A percentile compares a stretch with the other conserved stretches of the same genome.
Evolutionary conservation across 1,140 invertebrate species (phyloP).

Genomic region (Aphaenogaster ashmeadi): DNA sequence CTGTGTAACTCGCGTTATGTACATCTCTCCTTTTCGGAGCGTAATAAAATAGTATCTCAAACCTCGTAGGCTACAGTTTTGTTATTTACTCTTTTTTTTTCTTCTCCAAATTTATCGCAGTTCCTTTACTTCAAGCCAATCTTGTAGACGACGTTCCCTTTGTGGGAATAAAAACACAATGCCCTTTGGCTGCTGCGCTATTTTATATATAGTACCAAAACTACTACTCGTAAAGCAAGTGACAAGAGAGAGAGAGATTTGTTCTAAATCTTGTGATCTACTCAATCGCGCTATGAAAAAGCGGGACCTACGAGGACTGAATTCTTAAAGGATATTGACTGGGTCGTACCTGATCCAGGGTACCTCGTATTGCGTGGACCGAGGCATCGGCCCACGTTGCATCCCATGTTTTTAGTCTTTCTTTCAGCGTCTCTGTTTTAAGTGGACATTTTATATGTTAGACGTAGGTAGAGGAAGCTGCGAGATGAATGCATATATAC

Average conservation of each 20-base stretch:
- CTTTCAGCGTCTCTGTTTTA: slow-evolving; percentile 86
- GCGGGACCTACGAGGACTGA: slow-evolving; percentile 82
- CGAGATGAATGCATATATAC: slow-evolving; percentile 82
- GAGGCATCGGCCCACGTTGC: slow-evolving; percentile 86
- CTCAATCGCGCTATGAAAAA: slow-evolving; percentile 70
- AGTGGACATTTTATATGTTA: slow-evolving; percentile 86
- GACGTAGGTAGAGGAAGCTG: slow-evolving; percentile 83
- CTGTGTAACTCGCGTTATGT: slow-evolving; percentile 63
- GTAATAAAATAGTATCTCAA: slow-evolving; percentile 70
- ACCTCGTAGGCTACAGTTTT: slow-evolving; percentile 70
- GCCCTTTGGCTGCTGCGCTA: neutral
- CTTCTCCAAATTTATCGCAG: neutral
- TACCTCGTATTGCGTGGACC: slow-evolving; percentile 86
- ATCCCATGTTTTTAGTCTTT: slow-evolving; percentile 87
- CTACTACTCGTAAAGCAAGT: slow-evolving; percentile 22
- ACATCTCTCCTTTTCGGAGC: slow-evolving; percentile 58
- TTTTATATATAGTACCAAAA: neutral
- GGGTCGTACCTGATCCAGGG: slow-evolving; percentile 87
- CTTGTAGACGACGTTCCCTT: neutral
- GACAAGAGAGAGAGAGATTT: neutral
- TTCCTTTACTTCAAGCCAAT: slow-evolving; percentile 16
- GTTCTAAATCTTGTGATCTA: slow-evolving; percentile 21
- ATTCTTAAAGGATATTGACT: slow-evolving; percentile 85
- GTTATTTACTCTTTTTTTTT: neutral
- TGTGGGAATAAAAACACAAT: neutral